phyloP scores from a whole-genome alignment of 2,113 vertebrate species.

The Zosterops pallidus region DNA sequence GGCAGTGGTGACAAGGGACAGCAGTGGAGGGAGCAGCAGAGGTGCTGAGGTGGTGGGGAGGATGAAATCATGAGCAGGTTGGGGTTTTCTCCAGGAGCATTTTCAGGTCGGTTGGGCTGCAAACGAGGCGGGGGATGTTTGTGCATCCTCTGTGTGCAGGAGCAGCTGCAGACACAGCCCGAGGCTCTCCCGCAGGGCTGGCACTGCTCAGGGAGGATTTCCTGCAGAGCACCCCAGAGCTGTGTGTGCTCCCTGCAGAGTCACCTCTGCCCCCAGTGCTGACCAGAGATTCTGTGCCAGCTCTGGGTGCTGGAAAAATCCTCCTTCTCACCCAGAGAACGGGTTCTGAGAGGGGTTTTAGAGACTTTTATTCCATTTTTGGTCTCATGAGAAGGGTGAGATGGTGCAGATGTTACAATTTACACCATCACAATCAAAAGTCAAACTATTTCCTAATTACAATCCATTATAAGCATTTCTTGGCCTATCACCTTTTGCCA shows the following conservation, averaged over 20 bases:
- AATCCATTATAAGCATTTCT: not conserved
- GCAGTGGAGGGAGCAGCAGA: not conserved
- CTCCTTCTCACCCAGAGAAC: not conserved
- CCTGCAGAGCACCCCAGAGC: not conserved
- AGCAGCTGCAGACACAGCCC: not conserved
- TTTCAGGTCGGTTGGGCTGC: not conserved
- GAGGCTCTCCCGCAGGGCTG: rapidly evolving
- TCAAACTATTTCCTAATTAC: not conserved
- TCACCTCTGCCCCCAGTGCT: not conserved
- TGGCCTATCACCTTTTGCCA: not conserved
- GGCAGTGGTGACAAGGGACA: not conserved
- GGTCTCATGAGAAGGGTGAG: not conserved
- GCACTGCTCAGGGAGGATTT: not conserved
- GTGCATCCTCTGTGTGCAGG: not conserved
- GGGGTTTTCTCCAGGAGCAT: not conserved
- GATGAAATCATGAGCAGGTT: not conserved
- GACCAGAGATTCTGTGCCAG: not conserved
- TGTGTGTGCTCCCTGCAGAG: not conserved
- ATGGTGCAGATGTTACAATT: not conserved
- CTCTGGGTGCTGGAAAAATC: not conserved
- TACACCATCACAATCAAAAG: not conserved
- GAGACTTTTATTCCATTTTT: not conserved
- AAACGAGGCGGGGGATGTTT: rapidly evolving
- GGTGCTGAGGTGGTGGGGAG: not conserved
- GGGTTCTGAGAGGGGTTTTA: not conserved